Base-by-base conservation (phyloP, 2,797 vertebrate species). In the Bradypus variegatus region DNA sequence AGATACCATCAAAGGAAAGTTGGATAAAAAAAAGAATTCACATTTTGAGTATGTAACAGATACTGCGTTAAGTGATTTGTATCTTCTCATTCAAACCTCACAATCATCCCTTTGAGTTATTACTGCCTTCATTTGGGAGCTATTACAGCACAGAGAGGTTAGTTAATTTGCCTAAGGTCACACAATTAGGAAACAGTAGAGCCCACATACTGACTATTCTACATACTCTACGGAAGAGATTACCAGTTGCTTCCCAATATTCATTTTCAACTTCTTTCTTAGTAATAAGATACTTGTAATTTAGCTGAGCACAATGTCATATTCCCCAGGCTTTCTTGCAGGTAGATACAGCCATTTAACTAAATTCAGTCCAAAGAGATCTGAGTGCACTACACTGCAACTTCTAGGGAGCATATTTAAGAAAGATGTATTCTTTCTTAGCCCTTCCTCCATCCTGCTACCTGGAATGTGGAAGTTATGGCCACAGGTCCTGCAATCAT, bases 11-110 rank as follows among this genome's bases (percentile, higher is more conserved):
- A n/a, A 88, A 93, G 38, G 53, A 8, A 95, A 96, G 64, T 64
- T 90, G 15, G 13, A 89, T 79, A 58, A 92, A 80, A 79, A 86
- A 94, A 84, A 27, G 73, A 93, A 91, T 38, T 58, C n/a, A 53
- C 25, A 73, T 58, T 84, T 64, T 91, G 9, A 88, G 45, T 83
- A 78, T 55, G 48, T 69, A 62, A 38, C 58, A 89, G 60, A 93
- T 48, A 79, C 19, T 15, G 25, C 67, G 21, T 60, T 89, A 80
- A 31, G 67, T 12, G 41, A 58, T 72, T 76, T 87, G 16, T 86
- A 82, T n/a, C 53, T 60, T 77, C 72, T 83, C 76, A 77, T 72
- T 50, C 70, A 81, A 82, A 75, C 62, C 55, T 86, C 45, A 80
- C 3, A 73, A 36, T 23, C 36, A 21, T 41, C 50, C 27, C 84